A percentile compares a stretch with the other conserved stretches of the same genome.
These are phyloP conservation scores for Botia kubotai DNA, from an alignment of 2,797 vertebrate genomes.

Conservation along the genomic window DNA sequence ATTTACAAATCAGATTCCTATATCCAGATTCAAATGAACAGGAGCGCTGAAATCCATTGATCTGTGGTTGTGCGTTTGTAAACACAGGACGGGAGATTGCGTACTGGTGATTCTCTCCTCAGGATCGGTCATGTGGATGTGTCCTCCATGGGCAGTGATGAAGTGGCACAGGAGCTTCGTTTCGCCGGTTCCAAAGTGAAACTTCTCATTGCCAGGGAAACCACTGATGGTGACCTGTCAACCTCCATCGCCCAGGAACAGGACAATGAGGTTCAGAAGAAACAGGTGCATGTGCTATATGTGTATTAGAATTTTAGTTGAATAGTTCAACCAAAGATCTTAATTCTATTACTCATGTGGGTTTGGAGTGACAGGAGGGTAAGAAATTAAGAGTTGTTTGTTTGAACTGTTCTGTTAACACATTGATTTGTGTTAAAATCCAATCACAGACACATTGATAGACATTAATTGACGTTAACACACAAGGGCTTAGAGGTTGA, in stretches of 20 bases:
- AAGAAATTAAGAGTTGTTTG: neutral
- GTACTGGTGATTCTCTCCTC: constrained; percentile 90
- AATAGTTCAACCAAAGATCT: neutral
- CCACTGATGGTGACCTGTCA: constrained; percentile 75
- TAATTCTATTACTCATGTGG: too few relatives aligned
- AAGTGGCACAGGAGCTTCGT: constrained; percentile 89
- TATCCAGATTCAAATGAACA: neutral
- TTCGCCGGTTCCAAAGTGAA: constrained; percentile 89
- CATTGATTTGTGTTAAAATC: neutral
- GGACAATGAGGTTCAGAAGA: constrained; percentile 61
- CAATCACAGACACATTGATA: neutral
- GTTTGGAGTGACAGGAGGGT: neutral
- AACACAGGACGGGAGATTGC: constrained; percentile 85
- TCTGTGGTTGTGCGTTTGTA: constrained; percentile 4
- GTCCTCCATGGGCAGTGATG: constrained; percentile 89
- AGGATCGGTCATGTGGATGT: constrained; percentile 91
- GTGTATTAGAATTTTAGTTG: neutral
- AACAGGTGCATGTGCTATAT: constrained; percentile 53
- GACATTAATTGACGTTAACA: neutral
- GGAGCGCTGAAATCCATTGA: neutral
- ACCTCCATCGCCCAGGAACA: constrained; percentile 73
- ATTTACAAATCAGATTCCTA: neutral
- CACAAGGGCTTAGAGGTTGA: constrained; percentile 5
- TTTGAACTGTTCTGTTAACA: constrained; percentile 1
- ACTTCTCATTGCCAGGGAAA: constrained; percentile 88